Evolutionary conservation across 2,113 vertebrate species (phyloP).

Genomic region (Saccopteryx bilineata): DNA sequence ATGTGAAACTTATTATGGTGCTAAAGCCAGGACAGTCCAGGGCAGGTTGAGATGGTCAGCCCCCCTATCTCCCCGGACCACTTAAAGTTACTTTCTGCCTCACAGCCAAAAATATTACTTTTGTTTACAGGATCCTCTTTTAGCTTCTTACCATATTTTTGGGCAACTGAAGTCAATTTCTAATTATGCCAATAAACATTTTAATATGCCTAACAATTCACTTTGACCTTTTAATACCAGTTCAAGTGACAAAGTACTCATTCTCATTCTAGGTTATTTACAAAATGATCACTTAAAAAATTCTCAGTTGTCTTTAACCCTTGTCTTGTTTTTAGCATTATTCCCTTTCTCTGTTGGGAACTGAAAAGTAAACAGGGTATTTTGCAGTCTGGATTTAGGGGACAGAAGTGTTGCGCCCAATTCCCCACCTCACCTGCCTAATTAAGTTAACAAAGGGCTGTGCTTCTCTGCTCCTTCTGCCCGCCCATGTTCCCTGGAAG

Average conservation of each 20-base stretch:
- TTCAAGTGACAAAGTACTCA: not conserved
- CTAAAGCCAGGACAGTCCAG: not conserved
- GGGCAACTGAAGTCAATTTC: not conserved
- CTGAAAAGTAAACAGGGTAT: too few species aligned
- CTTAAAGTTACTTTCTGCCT: slow-evolving; percentile 22
- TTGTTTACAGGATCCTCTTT: not conserved
- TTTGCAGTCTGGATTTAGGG: too few species aligned
- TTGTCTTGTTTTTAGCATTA: not conserved
- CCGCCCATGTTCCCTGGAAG: too few species aligned
- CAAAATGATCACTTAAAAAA: not conserved
- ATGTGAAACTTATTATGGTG: not conserved
- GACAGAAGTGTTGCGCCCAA: too few species aligned
- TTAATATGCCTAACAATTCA: not conserved
- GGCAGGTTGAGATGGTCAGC: not conserved
- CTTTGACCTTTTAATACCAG: not conserved
- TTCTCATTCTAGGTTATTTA: not conserved
- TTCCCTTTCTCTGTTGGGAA: not conserved
- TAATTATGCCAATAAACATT: not conserved
- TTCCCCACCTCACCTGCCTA: too few species aligned
- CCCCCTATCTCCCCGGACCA: not conserved
- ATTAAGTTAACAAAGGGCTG: too few species aligned
- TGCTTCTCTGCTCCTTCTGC: too few species aligned
- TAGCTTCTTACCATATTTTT: not conserved
- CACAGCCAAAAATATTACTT: not conserved
- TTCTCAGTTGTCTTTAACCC: not conserved